phyloP scores from a whole-genome alignment of 2,113 vertebrate species.

The Xiphorhynchus elegans region DNA sequence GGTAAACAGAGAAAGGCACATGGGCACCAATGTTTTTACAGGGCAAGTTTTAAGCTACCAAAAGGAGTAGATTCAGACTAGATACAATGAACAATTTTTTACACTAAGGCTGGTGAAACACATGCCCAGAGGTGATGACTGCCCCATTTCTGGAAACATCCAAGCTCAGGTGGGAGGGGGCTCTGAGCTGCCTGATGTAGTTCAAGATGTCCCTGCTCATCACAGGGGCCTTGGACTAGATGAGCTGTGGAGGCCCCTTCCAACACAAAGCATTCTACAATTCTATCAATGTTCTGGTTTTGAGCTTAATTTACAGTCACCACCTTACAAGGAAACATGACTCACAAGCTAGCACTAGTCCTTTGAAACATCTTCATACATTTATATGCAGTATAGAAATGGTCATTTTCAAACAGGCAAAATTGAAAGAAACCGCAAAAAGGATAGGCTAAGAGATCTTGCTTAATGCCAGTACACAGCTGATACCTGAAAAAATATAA shows the following conservation, averaged over 20 bases:
- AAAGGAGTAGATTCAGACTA: not conserved
- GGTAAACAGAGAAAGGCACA: not conserved
- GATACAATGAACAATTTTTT: not conserved
- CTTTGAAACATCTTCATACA: not conserved
- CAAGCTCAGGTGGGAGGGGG: not conserved
- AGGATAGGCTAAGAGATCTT: not conserved
- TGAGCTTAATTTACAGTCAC: not conserved
- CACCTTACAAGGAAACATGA: not conserved
- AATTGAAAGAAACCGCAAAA: not conserved
- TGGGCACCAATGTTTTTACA: not conserved
- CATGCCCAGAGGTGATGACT: too few relatives aligned
- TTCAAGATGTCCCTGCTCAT: too few relatives aligned
- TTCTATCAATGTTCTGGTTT: not conserved
- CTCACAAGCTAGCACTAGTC: not conserved
- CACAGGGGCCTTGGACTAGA: not conserved
- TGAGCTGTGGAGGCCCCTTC: not conserved
- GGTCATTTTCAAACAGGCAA: not conserved
- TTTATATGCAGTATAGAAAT: not conserved
- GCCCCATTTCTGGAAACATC: not conserved
- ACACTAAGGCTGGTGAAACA: not conserved
- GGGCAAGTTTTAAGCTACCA: not conserved
- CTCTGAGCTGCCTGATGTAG: not conserved
- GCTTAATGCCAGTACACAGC: not conserved
- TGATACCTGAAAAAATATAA: not conserved
- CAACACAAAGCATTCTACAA: not conserved